phyloP scores from a whole-genome alignment of 1,140 invertebrate genomes.

The Panagrolaimus sp. region DNA sequence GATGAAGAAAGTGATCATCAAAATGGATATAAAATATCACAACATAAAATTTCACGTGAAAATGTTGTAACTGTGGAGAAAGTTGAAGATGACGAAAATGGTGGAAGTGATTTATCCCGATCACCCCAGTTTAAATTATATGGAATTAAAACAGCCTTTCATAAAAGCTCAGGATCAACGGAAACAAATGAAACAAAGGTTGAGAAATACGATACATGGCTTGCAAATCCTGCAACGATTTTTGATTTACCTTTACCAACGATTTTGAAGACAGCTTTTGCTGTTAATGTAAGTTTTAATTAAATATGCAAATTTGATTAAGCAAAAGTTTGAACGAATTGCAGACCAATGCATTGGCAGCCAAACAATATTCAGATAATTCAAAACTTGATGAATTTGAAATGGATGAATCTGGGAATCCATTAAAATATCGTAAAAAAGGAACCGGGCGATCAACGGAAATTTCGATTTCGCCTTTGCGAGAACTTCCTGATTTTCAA shows the following conservation, averaged over 20 bases:
- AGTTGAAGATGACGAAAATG: not conserved
- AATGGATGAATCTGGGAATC: constrained; percentile 2
- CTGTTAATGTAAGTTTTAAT: not conserved
- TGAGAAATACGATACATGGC: not conserved
- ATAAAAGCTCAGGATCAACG: not conserved
- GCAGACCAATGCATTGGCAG: not conserved
- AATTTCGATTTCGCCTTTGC: not conserved
- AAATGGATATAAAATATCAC: not conserved
- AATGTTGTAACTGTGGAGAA: not conserved
- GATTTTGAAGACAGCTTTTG: not conserved
- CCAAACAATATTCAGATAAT: not conserved
- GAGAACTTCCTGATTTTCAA: not conserved
- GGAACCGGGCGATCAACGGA: not conserved
- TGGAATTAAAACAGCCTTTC: not conserved
- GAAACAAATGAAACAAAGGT: not conserved
- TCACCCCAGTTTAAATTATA: not conserved
- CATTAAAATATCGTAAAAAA: constrained; percentile 6
- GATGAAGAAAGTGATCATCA: not conserved
- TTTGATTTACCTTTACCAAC: constrained; percentile 6
- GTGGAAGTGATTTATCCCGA: not conserved
- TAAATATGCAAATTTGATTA: not conserved
- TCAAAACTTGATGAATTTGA: not conserved
- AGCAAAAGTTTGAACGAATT: not conserved
- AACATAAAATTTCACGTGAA: constrained; percentile 4
- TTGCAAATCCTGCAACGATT: not conserved